Evolutionary conservation across 2,888 invertebrate species (phyloP).

Genomic region (Tigriopus californicus): DNA sequence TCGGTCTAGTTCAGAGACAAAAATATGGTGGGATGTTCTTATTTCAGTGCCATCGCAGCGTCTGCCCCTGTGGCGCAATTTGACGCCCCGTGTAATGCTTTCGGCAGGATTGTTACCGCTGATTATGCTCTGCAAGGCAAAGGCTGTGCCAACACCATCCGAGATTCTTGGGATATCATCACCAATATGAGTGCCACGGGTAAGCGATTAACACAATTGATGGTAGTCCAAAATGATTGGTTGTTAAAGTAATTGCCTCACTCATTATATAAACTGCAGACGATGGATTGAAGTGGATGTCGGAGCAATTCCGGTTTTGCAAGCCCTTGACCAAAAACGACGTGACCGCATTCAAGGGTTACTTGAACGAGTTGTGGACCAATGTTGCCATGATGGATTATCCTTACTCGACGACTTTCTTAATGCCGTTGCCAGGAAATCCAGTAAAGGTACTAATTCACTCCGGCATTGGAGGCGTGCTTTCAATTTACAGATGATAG

Average conservation of each 20-base stretch:
- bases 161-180: conserved; percentile 55
- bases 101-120: conserved; percentile 54
- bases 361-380: conserved; percentile 49
- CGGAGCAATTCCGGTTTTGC: conserved; percentile 55
- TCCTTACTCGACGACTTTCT: conserved; percentile 67
- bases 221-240: too few species aligned
- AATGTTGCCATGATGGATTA: conserved; percentile 88
- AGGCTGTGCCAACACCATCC: conserved; percentile 48
- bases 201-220: background rate
- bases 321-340: conserved; percentile 39
- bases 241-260: too few species aligned
- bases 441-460: conserved; percentile 52
- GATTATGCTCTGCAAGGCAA: conserved; percentile 39
- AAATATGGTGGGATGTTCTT: too few species aligned
- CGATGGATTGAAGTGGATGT: conserved; percentile 48
- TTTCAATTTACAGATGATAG: too few species aligned
- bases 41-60: conserved; percentile 59
- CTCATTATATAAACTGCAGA: conserved; percentile 29
- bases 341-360: conserved; percentile 41
- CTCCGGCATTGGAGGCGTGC: too few species aligned
- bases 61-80: conserved; percentile 84
- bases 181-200: conserved; percentile 25
- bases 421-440: conserved; percentile 60
- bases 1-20: too few species aligned
- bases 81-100: conserved; percentile 54